These are phyloP conservation scores for Hafferia zeledoni DNA, from an alignment of 2,797 vertebrate genomes.

Conservation along the genomic window DNA sequence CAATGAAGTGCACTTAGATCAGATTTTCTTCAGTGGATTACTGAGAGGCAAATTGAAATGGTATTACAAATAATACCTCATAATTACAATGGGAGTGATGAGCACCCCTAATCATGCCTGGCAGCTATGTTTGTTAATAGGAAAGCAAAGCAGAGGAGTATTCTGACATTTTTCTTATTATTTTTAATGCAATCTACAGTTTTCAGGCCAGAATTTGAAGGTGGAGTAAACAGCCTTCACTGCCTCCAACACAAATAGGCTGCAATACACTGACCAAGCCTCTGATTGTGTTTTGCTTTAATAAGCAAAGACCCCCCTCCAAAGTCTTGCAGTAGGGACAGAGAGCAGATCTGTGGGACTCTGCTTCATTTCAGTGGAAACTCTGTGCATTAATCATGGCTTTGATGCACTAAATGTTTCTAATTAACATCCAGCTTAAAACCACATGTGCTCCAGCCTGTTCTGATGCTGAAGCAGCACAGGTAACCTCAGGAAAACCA, in stretches of 20 bases:
- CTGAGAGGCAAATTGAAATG: not conserved
- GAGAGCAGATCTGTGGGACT: conserved; percentile 50
- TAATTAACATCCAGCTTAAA: conserved; percentile 77
- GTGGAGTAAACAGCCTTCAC: not conserved
- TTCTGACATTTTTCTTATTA: not conserved
- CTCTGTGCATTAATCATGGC: conserved; percentile 69
- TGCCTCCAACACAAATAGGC: not conserved
- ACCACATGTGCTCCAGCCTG: conserved; percentile 70
- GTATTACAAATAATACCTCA: conserved; percentile 17
- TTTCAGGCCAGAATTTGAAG: conserved; percentile 42
- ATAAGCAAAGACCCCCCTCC: not conserved
- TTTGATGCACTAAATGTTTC: conserved; percentile 75
- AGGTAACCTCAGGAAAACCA: conserved; percentile 73
- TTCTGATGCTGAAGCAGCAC: conserved; percentile 62
- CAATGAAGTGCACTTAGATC: not conserved
- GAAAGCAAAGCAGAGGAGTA: not conserved
- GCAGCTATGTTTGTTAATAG: conserved; percentile 52
- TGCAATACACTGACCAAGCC: not conserved
- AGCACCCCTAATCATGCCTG: conserved; percentile 32
- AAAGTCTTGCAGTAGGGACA: not conserved
- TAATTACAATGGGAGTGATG: conserved; percentile 36
- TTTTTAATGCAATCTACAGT: not conserved
- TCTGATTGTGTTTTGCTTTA: not conserved
- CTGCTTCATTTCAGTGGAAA: conserved; percentile 72
- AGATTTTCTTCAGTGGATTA: conserved; percentile 17